Evolutionary conservation across 2,797 vertebrate genomes (phyloP).

Genomic region (Manis crassicaudata): DNA sequence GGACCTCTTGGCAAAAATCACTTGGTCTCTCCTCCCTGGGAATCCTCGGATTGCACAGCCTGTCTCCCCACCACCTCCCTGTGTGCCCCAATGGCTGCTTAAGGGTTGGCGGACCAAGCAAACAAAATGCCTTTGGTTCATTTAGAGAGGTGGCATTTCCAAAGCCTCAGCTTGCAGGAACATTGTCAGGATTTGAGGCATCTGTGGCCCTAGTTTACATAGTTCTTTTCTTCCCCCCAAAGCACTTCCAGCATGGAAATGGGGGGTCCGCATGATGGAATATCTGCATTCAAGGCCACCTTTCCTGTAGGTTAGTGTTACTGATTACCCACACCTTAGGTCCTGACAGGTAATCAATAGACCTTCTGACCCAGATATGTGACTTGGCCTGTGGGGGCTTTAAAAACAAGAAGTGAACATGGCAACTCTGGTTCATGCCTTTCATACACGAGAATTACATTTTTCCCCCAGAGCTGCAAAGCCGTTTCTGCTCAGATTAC

Average conservation of each 20-base stretch:
- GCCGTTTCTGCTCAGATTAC: constrained; percentile 82
- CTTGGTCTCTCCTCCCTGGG: constrained; percentile 76
- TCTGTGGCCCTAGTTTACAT: not conserved
- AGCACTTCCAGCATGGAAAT: constrained; percentile 66
- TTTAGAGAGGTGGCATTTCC: not conserved
- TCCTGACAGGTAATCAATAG: constrained; percentile 96
- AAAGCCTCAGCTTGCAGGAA: not conserved
- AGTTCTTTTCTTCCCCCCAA: constrained; percentile 20
- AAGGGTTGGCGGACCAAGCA: not conserved
- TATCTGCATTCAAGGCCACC: constrained; percentile 81
- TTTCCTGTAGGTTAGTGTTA: constrained; percentile 89
- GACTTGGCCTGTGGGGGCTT: constrained; percentile 87
- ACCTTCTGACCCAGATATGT: constrained; percentile 91
- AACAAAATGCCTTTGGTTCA: not conserved
- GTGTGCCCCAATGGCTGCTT: constrained; percentile 49
- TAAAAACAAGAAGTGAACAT: constrained; percentile 87
- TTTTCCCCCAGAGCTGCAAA: constrained; percentile 79
- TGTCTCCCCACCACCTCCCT: constrained; percentile 65
- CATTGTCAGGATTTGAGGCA: not conserved
- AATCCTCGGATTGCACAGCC: constrained; percentile 65
- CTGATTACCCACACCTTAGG: constrained; percentile 94
- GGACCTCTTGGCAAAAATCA: constrained; percentile 78
- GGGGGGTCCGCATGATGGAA: constrained; percentile 43
- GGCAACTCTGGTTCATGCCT: constrained; percentile 83
- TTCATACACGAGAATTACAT: constrained; percentile 80